These are phyloP conservation scores for Rhodophaea formosa DNA, from an alignment of 2,888 invertebrate genomes.

Conservation along the genomic window DNA sequence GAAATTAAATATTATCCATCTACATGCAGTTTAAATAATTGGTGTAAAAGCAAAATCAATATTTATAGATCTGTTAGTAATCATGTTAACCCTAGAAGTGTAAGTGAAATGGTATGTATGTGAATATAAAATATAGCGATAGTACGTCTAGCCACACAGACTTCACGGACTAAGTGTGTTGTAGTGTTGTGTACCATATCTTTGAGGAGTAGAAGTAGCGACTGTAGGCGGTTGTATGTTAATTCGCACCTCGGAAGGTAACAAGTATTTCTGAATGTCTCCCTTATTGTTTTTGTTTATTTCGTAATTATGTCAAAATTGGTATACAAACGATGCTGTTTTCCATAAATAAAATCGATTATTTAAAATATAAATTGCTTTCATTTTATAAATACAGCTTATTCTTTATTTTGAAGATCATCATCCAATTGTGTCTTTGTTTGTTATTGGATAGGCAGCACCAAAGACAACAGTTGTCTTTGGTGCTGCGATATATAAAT, in stretches of 20 bases:
- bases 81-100: neutral
- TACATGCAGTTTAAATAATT: neutral
- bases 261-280: neutral
- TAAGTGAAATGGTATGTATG: neutral
- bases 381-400: conserved; percentile 18
- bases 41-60: neutral
- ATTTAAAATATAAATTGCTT: conserved; percentile 21
- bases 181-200: neutral
- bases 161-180: neutral
- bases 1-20: neutral
- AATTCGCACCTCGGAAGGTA: too few relatives aligned
- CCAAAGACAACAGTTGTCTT: too few relatives aligned
- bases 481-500: too few relatives aligned
- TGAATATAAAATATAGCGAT: neutral
- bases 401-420: too few relatives aligned
- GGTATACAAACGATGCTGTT: conserved; percentile 15
- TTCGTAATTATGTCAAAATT: conserved; percentile 7
- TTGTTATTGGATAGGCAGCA: too few relatives aligned
- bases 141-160: too few relatives aligned
- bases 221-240: neutral
- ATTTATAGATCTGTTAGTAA: neutral
- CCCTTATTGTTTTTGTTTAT: conserved; percentile 13
- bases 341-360: conserved; percentile 20
- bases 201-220: neutral
- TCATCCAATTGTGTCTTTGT: too few relatives aligned